Evolutionary conservation across 2,113 vertebrate genomes (phyloP).

Genomic region (Apodemus speciosus): DNA sequence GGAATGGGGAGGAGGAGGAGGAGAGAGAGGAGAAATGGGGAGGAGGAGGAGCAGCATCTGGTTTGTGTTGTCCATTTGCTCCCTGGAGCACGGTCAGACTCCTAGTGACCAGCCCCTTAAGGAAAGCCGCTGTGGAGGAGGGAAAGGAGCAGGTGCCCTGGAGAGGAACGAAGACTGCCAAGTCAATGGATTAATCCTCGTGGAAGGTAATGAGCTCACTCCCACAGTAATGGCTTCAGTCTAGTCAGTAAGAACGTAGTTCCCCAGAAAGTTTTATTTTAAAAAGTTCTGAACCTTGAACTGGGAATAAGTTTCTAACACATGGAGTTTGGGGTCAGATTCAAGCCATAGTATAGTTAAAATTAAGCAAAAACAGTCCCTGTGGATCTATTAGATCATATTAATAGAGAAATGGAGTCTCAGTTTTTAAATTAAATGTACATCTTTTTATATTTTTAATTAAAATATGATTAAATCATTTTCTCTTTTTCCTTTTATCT

Average conservation of each 20-base stretch:
- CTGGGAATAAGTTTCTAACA: not conserved
- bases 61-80: not conserved
- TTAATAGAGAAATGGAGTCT: not conserved
- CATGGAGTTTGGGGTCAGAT: not conserved
- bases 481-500: not conserved
- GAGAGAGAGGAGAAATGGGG: fast-evolving
- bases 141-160: not conserved
- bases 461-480: not conserved
- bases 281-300: not conserved
- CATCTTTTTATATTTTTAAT: not conserved
- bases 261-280: not conserved
- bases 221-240: not conserved
- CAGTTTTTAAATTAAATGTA: not conserved
- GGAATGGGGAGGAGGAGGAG: no score
- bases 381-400: not conserved
- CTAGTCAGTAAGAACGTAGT: not conserved
- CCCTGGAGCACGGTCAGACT: not conserved
- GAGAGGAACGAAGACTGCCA: not conserved
- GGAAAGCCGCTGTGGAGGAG: not conserved
- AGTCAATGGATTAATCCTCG: no score
- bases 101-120: not conserved
- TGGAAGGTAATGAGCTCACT: not conserved
- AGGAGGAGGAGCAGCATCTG: not conserved
- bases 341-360: not conserved
- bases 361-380: not conserved